A percentile compares a stretch with the other conserved stretches of the same genome.
These are phyloP conservation scores for Apostichopus parvimensis DNA, from an alignment of 35 echinoderm and acorn worm species.

Conservation along the genomic window DNA sequence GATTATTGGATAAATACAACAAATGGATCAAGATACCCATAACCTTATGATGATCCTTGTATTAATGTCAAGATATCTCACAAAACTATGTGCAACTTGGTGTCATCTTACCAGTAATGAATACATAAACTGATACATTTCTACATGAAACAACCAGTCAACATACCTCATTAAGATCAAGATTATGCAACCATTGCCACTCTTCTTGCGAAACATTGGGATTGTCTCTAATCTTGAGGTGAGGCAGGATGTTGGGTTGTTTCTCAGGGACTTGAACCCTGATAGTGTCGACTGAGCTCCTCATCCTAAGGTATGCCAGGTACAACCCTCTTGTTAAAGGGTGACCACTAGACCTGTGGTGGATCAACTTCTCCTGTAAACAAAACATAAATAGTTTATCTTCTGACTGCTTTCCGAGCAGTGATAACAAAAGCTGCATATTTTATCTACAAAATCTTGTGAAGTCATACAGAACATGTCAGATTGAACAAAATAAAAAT, in stretches of 20 bases:
- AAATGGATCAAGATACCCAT: too few species aligned
- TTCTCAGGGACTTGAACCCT: conserved; percentile 91
- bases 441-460: background rate
- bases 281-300: conserved; percentile 94
- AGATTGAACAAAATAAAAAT: background rate
- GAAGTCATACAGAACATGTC: background rate
- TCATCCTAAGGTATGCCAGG: conserved; percentile 85
- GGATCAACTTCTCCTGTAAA: conserved; percentile 90
- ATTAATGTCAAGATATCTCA: too few species aligned
- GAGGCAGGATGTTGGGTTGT: conserved; percentile 83
- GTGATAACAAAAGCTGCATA: background rate
- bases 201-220: conserved; percentile 91
- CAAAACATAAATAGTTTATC: conserved; percentile 10
- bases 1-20: too few species aligned
- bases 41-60: too few species aligned
- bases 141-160: too few species aligned
- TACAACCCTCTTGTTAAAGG: conserved; percentile 82
- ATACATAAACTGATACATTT: too few species aligned
- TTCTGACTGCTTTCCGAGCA: background rate
- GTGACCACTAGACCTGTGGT: conserved; percentile 70
- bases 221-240: conserved; percentile 89
- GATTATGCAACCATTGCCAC: conserved; percentile 93
- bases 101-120: too few species aligned
- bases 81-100: too few species aligned
- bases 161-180: conserved; percentile 92